Percentiles rank a stretch among this genome's conserved stretches.
These are phyloP conservation scores for Pedionomus torquatus DNA, from an alignment of 2,113 vertebrate genomes.

Conservation along the genomic window DNA sequence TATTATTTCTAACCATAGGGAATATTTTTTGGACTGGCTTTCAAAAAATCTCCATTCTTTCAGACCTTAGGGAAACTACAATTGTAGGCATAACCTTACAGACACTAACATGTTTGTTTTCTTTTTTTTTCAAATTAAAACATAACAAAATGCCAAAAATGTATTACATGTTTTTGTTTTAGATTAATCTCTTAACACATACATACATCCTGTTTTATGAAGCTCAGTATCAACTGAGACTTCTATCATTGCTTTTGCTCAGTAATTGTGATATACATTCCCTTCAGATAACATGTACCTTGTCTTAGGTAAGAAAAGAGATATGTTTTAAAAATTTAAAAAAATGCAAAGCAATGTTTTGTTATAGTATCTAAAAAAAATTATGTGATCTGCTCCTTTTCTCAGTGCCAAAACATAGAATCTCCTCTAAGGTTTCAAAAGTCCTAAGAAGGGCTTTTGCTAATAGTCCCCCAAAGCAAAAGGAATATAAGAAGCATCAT, in stretches of 20 bases:
- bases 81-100: neutral
- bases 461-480: neutral
- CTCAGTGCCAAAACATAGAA: neutral
- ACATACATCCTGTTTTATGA: neutral
- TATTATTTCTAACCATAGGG: neutral
- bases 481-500: neutral
- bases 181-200: neutral
- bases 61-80: neutral
- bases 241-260: neutral
- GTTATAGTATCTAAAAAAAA: neutral
- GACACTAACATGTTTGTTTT: neutral
- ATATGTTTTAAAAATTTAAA: neutral
- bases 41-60: neutral
- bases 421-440: neutral
- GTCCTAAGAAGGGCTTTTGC: neutral
- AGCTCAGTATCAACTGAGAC: neutral
- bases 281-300: neutral
- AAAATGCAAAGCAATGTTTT: neutral
- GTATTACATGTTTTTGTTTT: neutral
- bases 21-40: neutral
- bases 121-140: neutral
- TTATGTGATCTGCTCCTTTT: neutral
- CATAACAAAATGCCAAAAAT: neutral
- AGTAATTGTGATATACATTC: neutral
- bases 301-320: neutral